Evolutionary conservation across 1,140 invertebrate genomes (phyloP).

Genomic region (Philotrypesis tridentata): DNA sequence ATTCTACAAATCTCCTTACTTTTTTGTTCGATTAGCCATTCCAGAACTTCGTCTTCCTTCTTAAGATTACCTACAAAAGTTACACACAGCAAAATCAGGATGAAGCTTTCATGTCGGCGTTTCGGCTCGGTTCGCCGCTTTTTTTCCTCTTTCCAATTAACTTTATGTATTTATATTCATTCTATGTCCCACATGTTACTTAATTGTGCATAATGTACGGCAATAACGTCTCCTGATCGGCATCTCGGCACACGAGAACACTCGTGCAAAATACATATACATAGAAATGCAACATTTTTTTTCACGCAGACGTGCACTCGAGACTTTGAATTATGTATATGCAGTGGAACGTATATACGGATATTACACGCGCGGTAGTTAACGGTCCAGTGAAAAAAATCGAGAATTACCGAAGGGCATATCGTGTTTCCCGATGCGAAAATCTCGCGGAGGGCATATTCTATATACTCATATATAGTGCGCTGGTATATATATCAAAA

Average conservation of each 20-base stretch:
- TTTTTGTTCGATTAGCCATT: slow-evolving; percentile 95
- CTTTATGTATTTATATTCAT: background rate
- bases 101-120: background rate
- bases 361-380: too few relatives aligned
- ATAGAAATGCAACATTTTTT: too few relatives aligned
- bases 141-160: background rate
- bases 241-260: background rate
- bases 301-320: too few relatives aligned
- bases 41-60: slow-evolving; percentile 95
- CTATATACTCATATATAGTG: background rate
- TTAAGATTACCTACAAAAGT: slow-evolving; percentile 92
- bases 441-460: too few relatives aligned
- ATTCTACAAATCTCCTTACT: slow-evolving; percentile 82
- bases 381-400: too few relatives aligned
- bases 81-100: slow-evolving; percentile 48
- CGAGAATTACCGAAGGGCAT: too few relatives aligned
- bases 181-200: too few relatives aligned
- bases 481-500: background rate
- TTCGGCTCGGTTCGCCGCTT: slow-evolving; percentile 38
- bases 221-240: background rate
- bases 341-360: too few relatives aligned
- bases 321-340: too few relatives aligned
- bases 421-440: too few relatives aligned
- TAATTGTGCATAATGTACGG: too few relatives aligned
- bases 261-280: too few relatives aligned